Evolutionary conservation across 2,113 vertebrate genomes (phyloP).

Genomic region (Lagopus muta): DNA sequence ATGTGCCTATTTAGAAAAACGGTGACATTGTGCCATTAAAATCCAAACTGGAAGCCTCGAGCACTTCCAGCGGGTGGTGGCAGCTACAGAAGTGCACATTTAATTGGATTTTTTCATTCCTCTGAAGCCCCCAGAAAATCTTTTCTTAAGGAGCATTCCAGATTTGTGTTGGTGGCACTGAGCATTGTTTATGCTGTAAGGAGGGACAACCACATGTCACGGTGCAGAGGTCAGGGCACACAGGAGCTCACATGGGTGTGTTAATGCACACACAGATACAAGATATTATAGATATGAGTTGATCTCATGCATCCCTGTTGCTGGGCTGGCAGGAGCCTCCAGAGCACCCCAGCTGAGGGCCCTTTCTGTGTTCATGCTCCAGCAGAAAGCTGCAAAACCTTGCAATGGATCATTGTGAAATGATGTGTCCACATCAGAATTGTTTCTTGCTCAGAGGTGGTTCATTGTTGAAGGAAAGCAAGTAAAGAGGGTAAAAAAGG

Average conservation of each 20-base stretch:
- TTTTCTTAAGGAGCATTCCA: neutral
- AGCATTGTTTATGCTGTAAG: neutral
- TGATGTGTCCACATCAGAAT: accelerated
- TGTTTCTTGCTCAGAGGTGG: neutral
- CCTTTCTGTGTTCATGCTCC: neutral
- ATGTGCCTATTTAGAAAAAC: neutral
- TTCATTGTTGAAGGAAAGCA: neutral
- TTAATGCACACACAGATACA: neutral
- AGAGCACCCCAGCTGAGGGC: neutral
- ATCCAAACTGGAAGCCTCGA: neutral
- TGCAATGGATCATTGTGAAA: neutral
- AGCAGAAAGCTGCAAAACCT: neutral
- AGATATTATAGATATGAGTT: accelerated
- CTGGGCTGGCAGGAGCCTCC: neutral
- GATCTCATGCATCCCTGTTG: accelerated
- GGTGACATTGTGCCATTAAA: constrained; percentile 18
- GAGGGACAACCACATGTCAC: neutral
- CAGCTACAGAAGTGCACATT: neutral
- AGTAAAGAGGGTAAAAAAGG: neutral
- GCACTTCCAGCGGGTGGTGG: neutral
- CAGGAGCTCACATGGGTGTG: accelerated
- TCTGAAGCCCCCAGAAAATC: neutral
- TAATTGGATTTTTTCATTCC: neutral
- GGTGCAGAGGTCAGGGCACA: neutral
- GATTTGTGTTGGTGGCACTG: neutral